Evolutionary conservation across 2,888 invertebrate species (phyloP).

Genomic region (Drosophila colorata): DNA sequence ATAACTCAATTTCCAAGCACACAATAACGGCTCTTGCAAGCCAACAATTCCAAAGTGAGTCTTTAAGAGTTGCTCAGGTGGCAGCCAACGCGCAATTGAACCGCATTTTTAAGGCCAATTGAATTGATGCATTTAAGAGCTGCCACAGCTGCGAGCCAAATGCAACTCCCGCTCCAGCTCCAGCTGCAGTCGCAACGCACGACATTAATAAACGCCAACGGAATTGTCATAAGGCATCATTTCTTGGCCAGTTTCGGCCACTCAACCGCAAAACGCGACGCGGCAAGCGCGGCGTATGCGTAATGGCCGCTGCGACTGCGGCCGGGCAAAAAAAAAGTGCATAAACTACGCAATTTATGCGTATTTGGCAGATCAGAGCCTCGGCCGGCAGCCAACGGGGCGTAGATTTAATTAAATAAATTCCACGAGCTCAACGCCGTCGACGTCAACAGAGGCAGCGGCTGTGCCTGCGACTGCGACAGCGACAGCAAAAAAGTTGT

Average conservation of each 20-base stretch:
- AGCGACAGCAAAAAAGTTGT: conserved; percentile 51
- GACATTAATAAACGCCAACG: conserved; percentile 57
- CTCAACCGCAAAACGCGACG: not conserved
- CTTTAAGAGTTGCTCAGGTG: conserved; percentile 18
- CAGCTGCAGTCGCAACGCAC: conserved; percentile 9
- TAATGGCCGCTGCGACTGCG: conserved; percentile 42
- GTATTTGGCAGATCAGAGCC: conserved; percentile 62
- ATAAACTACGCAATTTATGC: conserved; percentile 79
- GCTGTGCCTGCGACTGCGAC: conserved; percentile 7
- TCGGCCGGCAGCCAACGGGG: conserved; percentile 62
- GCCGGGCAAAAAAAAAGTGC: conserved; percentile 28
- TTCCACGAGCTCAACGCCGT: conserved; percentile 57
- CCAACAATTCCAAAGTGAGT: conserved; percentile 1
- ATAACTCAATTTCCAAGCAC: conserved; percentile 2
- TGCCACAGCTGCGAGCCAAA: conserved; percentile 6
- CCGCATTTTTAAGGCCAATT: conserved; percentile 47
- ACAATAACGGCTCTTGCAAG: not conserved
- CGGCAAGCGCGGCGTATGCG: conserved; percentile 58
- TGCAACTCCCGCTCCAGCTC: not conserved
- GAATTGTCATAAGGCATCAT: conserved; percentile 62
- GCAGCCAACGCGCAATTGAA: conserved; percentile 28
- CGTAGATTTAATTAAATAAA: conserved; percentile 82
- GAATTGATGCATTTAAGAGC: conserved; percentile 33
- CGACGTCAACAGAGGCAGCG: conserved; percentile 15
- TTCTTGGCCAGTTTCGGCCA: conserved; percentile 40